Evolutionary conservation across 2,888 invertebrate species (phyloP), one percentile per base, ranked within the genome.

Genomic region (Aricia artaxerxes): DNA sequence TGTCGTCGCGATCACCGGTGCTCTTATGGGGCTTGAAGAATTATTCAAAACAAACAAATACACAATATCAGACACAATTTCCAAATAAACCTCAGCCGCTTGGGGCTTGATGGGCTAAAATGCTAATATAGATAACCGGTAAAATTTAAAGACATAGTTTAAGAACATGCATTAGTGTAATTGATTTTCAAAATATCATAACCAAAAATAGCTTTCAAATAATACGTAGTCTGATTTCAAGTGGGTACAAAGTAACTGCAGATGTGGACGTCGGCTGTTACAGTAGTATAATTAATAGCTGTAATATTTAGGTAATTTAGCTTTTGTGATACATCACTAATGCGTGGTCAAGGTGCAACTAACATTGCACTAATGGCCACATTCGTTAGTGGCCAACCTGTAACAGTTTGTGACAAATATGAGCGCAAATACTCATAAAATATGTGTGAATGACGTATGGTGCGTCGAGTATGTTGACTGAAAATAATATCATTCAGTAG

Each of bases 301-400:
- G 69, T 38, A 69, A 38, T 69, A 69, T 69, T 69, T 38, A 38
- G 69, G 69, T 69, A 69, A 69, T 35, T 69, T 69, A 38, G 13
- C 16, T 69, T 75, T 75, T 77, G 64, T 77, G 64, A 61, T 77
- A 77, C 35, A 77, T 61, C 60, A 44, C 64, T 24, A 31, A 24
- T 7, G 77, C n/a, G 77, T 64, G 77, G 77, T 61, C 64, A 77
- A 77, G 77, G 77, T 77, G 77, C 24, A 61, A 77, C 77, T 77
- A 77, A 77, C 77, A 61, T 77, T 77, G n/a, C 24, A 77, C 77
- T 77, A 77, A 77, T 77, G 77, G 24, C 61, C 38, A 38, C 60
- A 77, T 77, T 77, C 77, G 53, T 77, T 77, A 60, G 40, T 61
- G 35, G 69, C 9, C 16, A 13, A 69, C 69, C 35, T 69, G 69